A percentile compares a stretch with the other conserved stretches of the same genome.
Conservation (phyloP, 2,113 vertebrate species). For the Tiliqua scincoides region DNA sequence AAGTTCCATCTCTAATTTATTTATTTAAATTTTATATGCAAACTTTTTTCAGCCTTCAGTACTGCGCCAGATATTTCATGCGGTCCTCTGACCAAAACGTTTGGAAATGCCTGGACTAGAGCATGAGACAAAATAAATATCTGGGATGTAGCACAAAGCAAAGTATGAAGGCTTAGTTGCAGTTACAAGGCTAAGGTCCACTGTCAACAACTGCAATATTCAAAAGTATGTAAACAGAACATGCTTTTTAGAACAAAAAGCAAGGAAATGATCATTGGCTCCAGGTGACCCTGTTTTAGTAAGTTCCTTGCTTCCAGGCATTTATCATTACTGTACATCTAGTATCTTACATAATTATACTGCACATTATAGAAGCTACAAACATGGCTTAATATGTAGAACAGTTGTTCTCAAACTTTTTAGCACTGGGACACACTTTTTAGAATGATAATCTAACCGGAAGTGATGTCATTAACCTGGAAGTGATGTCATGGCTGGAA, state of each 20-base stretch:
- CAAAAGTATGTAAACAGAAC: background rate
- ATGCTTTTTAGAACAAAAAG: slow-evolving; percentile 1
- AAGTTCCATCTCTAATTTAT: no score
- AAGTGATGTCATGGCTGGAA: no score
- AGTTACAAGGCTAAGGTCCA: background rate
- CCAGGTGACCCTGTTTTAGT: background rate
- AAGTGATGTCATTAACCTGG: no score
- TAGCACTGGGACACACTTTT: no score
- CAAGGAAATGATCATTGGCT: slow-evolving; percentile 1
- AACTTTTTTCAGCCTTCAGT: no score
- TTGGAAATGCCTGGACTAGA: background rate
- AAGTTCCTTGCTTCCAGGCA: slow-evolving; percentile 3
- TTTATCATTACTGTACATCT: background rate
- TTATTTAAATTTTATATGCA: no score
- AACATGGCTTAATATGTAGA: background rate
- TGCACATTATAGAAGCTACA: background rate
- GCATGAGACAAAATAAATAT: slow-evolving; percentile 4
- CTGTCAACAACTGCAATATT: background rate
- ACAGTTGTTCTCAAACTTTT: no score
- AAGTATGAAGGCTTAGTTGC: background rate
- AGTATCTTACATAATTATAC: background rate
- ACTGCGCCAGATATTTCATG: no score
- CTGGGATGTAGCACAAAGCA: background rate
- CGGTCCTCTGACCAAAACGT: no score
- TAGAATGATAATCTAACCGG: no score